Evolutionary conservation across 2,888 invertebrate genomes (phyloP).

Genomic region (Neocrepidodera transversa): DNA sequence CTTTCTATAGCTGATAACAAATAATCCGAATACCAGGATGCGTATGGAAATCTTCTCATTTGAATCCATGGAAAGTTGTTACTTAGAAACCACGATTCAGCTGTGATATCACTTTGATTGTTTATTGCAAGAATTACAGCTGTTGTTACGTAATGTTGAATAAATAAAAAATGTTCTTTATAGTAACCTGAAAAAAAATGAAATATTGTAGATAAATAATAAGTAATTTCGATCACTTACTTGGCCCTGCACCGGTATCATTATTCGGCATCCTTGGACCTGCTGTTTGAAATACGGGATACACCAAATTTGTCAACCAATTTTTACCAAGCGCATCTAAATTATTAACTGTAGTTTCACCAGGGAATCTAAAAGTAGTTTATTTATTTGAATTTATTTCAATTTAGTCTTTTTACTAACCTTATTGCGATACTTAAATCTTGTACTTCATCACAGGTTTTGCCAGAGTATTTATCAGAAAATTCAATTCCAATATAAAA

Average conservation of each 20-base stretch:
- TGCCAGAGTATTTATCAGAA: conserved; percentile 61
- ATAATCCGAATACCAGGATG: conserved; percentile 71
- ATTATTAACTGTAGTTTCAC: conserved; percentile 58
- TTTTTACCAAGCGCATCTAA: conserved; percentile 49
- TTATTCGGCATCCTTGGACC: conserved; percentile 69
- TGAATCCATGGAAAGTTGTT: conserved; percentile 50
- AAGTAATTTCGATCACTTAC: conserved; percentile 41
- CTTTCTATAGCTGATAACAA: conserved; percentile 70
- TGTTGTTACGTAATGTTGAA: conserved; percentile 64
- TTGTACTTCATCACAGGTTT: conserved; percentile 56
- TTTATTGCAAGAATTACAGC: conserved; percentile 44
- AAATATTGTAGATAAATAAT: conserved; percentile 2
- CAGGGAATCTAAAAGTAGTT: conserved; percentile 63
- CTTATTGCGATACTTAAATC: conserved; percentile 31
- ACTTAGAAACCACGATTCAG: conserved; percentile 6
- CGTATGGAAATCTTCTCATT: conserved; percentile 77
- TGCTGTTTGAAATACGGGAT: conserved; percentile 68
- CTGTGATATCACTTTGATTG: neutral
- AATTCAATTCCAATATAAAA: conserved; percentile 68
- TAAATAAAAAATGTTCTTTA: conserved; percentile 70
- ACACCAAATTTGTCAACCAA: conserved; percentile 76
- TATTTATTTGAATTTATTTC: too few relatives aligned
- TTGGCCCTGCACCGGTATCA: conserved; percentile 70
- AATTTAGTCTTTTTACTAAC: neutral
- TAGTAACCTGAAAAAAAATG: conserved; percentile 63